phyloP scores from a whole-genome alignment of 2,113 vertebrate species.

The Perca schrenkii region DNA sequence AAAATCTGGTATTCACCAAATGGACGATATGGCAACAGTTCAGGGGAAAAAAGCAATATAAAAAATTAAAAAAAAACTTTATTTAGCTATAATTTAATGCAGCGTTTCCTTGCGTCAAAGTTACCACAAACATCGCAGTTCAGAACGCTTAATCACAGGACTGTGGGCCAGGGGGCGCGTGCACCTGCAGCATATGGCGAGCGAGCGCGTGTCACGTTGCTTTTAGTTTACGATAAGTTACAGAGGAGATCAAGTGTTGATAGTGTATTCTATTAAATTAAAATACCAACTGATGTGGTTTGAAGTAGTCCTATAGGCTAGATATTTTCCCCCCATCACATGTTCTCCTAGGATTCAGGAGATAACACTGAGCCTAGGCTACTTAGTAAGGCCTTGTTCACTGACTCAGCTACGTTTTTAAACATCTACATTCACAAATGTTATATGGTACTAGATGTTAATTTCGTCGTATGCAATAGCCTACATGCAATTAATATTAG shows the following conservation, averaged over 20 bases:
- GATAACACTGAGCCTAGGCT: too few relatives aligned
- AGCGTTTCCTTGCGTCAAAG: not conserved
- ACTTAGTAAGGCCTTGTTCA: too few relatives aligned
- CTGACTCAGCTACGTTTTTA: too few relatives aligned
- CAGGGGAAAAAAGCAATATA: not conserved
- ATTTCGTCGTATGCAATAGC: too few relatives aligned
- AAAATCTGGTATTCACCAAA: slow-evolving; percentile 51
- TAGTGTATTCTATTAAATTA: slow-evolving; percentile 16
- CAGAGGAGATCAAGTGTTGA: slow-evolving; percentile 26
- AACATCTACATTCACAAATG: too few relatives aligned
- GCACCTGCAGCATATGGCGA: slow-evolving; percentile 91
- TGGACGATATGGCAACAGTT: slow-evolving; percentile 48
- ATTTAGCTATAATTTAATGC: slow-evolving; percentile 21
- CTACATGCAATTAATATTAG: too few relatives aligned
- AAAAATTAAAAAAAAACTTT: too few relatives aligned
- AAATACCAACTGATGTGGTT: not conserved
- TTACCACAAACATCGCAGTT: not conserved
- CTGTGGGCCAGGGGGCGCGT: slow-evolving; percentile 86
- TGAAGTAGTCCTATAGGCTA: not conserved
- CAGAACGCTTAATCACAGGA: slow-evolving; percentile 20
- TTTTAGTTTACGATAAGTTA: slow-evolving; percentile 46
- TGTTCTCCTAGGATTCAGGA: too few relatives aligned
- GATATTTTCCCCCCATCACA: not conserved
- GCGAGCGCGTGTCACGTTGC: slow-evolving; percentile 79
- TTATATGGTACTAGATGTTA: too few relatives aligned